Evolutionary conservation across 2,888 invertebrate genomes (phyloP), one percentile per base, ranked within the genome.

Genomic region (Mythimna pallens): DNA sequence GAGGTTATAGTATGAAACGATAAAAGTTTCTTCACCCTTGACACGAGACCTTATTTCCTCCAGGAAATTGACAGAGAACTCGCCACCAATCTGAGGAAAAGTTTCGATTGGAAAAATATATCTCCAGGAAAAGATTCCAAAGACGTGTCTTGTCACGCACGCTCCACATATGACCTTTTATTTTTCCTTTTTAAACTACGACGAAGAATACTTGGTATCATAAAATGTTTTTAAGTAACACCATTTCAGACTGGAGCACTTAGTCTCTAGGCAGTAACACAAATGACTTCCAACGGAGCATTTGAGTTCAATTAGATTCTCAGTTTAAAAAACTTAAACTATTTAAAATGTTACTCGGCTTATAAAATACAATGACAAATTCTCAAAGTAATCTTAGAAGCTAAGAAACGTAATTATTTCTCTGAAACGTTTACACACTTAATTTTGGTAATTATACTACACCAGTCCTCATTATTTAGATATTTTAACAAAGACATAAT

Each of bases 31-130:
- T 82, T 66, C 65, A 65, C 54, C 59, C 66, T 65, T 73, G 80
- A 83, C 81, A 81, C 70, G 76, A 69, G 75, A 83, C 81, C 85
- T 85, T 82, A 90, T 91, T 91, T 90, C 88, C 91, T 87, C 30
- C 43, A 89, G 89, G 89, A 90, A 90, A 90, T 91, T 88, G 88
- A 88, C 77, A 73, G 70, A 86, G 83, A 74, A 80, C 73, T 86
- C 81, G 71, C 84, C 69, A 82, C 70, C 75, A 79, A 84, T 85
- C 83, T 80, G 59, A 64, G 73, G 72, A 78, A 83, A 82, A 86
- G 85, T 86, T 84, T 73, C 82, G 74, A 82, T 81, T 76, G 78
- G 85, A 87, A 90, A 89, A 88, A 87, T 87, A 83, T 86, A 82
- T 78, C 63, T 75, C 68, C 30, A 54, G 68, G 82, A 81, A 85